Evolutionary conservation across 2,888 invertebrate genomes (phyloP), one percentile per base, ranked within the genome.

Genomic region (Neelides folsomi): DNA sequence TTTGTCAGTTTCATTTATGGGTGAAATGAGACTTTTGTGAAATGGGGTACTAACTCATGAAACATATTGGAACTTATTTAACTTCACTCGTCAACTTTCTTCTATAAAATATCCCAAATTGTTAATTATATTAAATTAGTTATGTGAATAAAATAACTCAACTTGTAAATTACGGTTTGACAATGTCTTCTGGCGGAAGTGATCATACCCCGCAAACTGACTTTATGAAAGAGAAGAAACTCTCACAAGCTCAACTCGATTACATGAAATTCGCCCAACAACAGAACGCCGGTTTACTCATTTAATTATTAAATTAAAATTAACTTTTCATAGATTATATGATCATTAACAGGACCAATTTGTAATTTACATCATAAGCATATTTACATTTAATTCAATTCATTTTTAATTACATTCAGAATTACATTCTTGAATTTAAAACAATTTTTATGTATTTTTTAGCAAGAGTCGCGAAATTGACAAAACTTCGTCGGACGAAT

Each of bases 261-360:
- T 87, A 83, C 67, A 85, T 92, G 76, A 82, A 79, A 72, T 71
- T 84, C 51, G 75, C 88, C 35, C 86, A 90, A 68, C 72, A 79
- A 59, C 78, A 82, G 67, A 90, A 90, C 68, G 49, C 51, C 18
- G 60, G 63, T 63, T 27, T 52, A n/a, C n/a, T n/a, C n/a, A n/a
- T n/a, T n/a, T n/a, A n/a, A n/a, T n/a, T n/a, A n/a, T n/a, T n/a
- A 40, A 42, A 35, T 43, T 52, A 5, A 55, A 59, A 19, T 53
- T 68, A 53, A 66, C 66, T 6, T 48, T n/a, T n/a, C n/a, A n/a
- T n/a, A n/a, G n/a, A n/a, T n/a, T n/a, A 57, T 54, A 47, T 52
- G 42, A 35, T 49, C 67, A 6, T 55, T 65, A 43, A 58, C 55
- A 15, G 61, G 60, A 49, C 68, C 67, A 52, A 58, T 62, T 35